A percentile compares a stretch with the other conserved stretches of the same genome.
These are phyloP conservation scores for Acleris emargana DNA, from an alignment of 2,888 invertebrate genomes.

Conservation along the genomic window DNA sequence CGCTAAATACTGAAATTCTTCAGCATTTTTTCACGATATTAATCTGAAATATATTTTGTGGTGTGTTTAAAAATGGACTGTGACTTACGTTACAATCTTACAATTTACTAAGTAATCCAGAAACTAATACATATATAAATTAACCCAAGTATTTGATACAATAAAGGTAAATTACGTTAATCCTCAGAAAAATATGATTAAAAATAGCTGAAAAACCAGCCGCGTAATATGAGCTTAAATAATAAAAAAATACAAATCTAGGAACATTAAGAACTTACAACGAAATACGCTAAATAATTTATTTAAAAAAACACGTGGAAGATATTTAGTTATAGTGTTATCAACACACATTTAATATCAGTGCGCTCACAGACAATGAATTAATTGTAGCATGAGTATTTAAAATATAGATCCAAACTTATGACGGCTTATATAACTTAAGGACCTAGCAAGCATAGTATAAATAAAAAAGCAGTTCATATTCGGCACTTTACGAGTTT, in stretches of 20 bases:
- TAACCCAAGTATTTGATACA: too few species aligned
- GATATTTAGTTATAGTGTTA: constrained; percentile 43
- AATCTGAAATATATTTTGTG: neutral
- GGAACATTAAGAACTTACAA: constrained; percentile 80
- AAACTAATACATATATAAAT: too few species aligned
- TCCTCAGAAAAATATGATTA: neutral
- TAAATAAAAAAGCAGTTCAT: too few species aligned
- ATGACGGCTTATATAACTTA: neutral
- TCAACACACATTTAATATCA: constrained; percentile 23
- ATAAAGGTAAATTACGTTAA: too few species aligned
- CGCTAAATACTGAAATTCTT: constrained; percentile 5
- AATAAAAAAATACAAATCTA: constrained; percentile 73
- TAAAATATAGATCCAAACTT: neutral
- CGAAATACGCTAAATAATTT: constrained; percentile 73
- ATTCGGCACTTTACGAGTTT: too few species aligned
- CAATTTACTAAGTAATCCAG: too few species aligned
- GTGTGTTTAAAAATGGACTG: too few species aligned
- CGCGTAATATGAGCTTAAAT: constrained; percentile 43
- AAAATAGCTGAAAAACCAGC: constrained; percentile 1
- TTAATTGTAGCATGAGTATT: constrained; percentile 37
- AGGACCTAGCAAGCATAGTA: neutral
- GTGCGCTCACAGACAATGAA: constrained; percentile 29
- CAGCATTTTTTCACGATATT: constrained; percentile 2
- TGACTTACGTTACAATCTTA: too few species aligned
- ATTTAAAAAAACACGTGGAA: constrained; percentile 55